Conservation (phyloP, 35 echinoderm and acorn worm genomes). For the Diadema setosum region DNA sequence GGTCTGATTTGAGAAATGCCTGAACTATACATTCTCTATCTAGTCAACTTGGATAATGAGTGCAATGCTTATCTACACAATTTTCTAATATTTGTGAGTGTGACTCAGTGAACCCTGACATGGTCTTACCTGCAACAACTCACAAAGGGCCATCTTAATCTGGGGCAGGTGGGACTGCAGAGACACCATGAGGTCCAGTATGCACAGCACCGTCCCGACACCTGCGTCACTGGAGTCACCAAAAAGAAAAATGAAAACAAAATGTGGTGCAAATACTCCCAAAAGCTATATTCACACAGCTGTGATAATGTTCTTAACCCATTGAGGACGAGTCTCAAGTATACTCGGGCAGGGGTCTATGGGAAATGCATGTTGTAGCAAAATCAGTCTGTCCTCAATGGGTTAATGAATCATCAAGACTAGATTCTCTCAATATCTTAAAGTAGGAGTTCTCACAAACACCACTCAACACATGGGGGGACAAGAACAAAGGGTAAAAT, state of each 20-base stretch:
- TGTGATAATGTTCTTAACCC: no score
- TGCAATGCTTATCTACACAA: background rate
- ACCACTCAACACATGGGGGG: no score
- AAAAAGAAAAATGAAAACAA: background rate
- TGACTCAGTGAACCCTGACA: background rate
- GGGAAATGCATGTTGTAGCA: no score
- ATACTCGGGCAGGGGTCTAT: no score
- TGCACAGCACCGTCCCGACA: conserved; percentile 41
- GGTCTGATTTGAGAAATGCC: background rate
- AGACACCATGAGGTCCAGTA: conserved; percentile 50
- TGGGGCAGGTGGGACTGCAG: conserved; percentile 19
- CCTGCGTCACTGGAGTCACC: conserved; percentile 46
- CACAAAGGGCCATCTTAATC: background rate
- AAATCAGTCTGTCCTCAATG: no score
- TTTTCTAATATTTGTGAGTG: background rate
- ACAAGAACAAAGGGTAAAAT: no score
- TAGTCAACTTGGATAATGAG: background rate
- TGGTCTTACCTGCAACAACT: conserved; percentile 20
- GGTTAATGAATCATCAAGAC: no score
- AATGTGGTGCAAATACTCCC: background rate
- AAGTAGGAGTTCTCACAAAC: no score
- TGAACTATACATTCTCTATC: background rate
- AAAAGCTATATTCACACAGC: background rate
- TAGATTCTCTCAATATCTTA: no score
- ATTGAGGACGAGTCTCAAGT: no score